Percentiles rank a stretch among this genome's conserved stretches.
Evolutionary conservation across 1,140 invertebrate genomes (phyloP).

Genomic region (Lordiphosa stackelbergi): DNA sequence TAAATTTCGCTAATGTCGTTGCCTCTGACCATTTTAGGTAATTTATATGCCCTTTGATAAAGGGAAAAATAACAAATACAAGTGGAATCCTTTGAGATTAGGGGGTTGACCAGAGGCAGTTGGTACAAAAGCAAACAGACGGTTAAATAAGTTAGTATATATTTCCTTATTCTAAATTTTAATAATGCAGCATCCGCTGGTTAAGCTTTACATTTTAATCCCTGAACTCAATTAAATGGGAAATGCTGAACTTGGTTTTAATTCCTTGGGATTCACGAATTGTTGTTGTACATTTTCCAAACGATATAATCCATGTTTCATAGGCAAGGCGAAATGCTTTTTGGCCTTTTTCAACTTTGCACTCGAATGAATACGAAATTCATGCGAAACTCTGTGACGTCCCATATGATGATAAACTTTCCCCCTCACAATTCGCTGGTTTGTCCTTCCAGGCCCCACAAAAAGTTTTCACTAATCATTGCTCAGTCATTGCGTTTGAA

Average conservation of each 20-base stretch:
- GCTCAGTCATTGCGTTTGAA: constrained; percentile 55
- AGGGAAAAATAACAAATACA: constrained; percentile 40
- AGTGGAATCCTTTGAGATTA: constrained; percentile 34
- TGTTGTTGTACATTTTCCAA: constrained; percentile 30
- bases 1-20: constrained; percentile 25
- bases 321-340: constrained; percentile 21
- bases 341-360: constrained; percentile 55
- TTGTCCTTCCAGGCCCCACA: not conserved
- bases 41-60: constrained; percentile 39
- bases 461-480: constrained; percentile 58
- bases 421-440: not conserved
- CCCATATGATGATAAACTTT: constrained; percentile 42
- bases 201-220: constrained; percentile 16
- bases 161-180: no score
- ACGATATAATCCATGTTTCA: constrained; percentile 46
- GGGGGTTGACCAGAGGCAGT: no score
- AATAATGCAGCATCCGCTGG: no score
- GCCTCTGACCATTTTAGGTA: constrained; percentile 1
- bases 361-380: constrained; percentile 59
- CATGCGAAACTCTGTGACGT: constrained; percentile 47
- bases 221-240: constrained; percentile 11
- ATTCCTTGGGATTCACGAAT: constrained; percentile 25
- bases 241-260: constrained; percentile 35
- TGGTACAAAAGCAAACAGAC: no score
- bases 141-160: no score